Percentiles rank a stretch among this genome's conserved stretches.
phyloP scores from a whole-genome alignment of 37 sponge, comb jelly and placozoan species.

The Dysidea cf. avara region DNA sequence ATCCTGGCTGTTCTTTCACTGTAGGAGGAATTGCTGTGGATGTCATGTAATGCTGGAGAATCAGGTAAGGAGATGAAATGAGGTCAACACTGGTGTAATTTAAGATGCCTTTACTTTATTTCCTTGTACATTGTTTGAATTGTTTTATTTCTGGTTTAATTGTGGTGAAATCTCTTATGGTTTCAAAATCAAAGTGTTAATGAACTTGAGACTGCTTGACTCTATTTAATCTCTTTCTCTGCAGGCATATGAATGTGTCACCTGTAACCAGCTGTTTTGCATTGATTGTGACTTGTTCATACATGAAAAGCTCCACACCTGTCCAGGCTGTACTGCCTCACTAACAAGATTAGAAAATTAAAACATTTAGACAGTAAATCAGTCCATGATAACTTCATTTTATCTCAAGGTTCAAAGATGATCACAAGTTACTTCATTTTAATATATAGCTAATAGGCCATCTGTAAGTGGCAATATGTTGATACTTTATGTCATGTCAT shows the following conservation, averaged over 20 bases:
- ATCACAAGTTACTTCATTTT: too few relatives aligned
- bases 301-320: constrained; percentile 88
- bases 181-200: not conserved
- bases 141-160: not conserved
- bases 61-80: constrained; percentile 8
- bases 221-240: not conserved
- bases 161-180: not conserved
- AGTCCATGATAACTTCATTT: too few relatives aligned
- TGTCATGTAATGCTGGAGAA: constrained; percentile 13
- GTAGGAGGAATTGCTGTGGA: constrained; percentile 14
- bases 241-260: constrained; percentile 61
- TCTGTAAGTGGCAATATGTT: too few relatives aligned
- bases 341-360: too few relatives aligned
- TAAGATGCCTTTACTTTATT: too few relatives aligned
- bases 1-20: not conserved
- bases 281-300: constrained; percentile 89
- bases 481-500: too few relatives aligned
- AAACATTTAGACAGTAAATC: too few relatives aligned
- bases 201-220: not conserved
- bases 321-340: constrained; percentile 93
- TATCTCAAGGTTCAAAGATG: too few relatives aligned
- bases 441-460: too few relatives aligned
- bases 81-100: not conserved
- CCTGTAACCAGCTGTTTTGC: constrained; percentile 62
- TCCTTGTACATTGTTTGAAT: not conserved